These are phyloP conservation scores for Archocentrus centrarchus DNA, from an alignment of 2,113 vertebrate genomes.

Conservation along the genomic window DNA sequence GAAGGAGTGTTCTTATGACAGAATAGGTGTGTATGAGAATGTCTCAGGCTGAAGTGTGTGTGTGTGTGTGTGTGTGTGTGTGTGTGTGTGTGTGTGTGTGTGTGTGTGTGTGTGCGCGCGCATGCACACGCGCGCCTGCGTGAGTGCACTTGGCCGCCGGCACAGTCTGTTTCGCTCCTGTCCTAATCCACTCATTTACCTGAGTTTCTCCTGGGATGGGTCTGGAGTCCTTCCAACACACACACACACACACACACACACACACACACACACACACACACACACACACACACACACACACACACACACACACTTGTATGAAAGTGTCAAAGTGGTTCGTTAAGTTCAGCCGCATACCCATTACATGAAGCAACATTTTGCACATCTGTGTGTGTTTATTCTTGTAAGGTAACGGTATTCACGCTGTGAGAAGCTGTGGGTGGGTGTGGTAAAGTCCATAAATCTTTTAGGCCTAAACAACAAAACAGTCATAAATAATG, in stretches of 20 bases:
- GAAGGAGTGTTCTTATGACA: slow-evolving; percentile 25
- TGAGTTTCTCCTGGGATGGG: slow-evolving; percentile 46
- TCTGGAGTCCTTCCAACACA: slow-evolving; percentile 55
- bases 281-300: slow-evolving; percentile 29
- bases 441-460: slow-evolving; percentile 50
- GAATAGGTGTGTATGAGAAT: slow-evolving; percentile 34
- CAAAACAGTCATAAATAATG: slow-evolving; percentile 58
- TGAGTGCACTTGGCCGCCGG: slow-evolving; percentile 18
- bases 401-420: slow-evolving; percentile 27
- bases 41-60: neutral
- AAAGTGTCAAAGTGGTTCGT: slow-evolving; percentile 36
- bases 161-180: slow-evolving; percentile 44
- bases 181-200: slow-evolving; percentile 70
- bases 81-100: neutral
- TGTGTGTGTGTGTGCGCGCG: neutral
- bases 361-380: slow-evolving; percentile 38
- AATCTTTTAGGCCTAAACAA: slow-evolving; percentile 60
- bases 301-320: neutral
- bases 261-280: slow-evolving; percentile 34
- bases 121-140: neutral
- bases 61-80: neutral
- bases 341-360: slow-evolving; percentile 21
- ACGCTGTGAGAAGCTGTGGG: slow-evolving; percentile 24
- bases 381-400: slow-evolving; percentile 40
- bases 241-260: slow-evolving; percentile 40